phyloP scores from a whole-genome alignment of 2,113 vertebrate species.

The Nycticorax nycticorax region DNA sequence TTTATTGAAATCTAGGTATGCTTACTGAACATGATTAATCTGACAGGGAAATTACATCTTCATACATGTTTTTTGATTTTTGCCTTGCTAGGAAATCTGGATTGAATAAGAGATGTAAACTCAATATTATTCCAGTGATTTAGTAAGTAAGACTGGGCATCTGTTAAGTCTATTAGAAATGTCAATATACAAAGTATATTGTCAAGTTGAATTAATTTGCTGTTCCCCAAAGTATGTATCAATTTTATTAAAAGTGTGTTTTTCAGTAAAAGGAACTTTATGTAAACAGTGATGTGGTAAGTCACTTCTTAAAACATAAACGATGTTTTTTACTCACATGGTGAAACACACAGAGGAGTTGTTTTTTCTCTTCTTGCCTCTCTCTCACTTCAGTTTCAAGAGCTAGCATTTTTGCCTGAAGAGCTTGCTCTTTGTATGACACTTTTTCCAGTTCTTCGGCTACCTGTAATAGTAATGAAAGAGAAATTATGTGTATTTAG shows the following conservation, averaged over 20 bases:
- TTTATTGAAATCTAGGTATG: not conserved
- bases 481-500: not conserved
- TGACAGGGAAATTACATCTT: not conserved
- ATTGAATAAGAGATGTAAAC: not conserved
- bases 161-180: not conserved
- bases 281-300: not conserved
- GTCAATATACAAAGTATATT: not conserved
- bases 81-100: not conserved
- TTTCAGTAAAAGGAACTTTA: not conserved
- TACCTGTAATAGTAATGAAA: constrained; percentile 73
- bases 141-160: not conserved
- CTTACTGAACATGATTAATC: not conserved
- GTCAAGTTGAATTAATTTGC: not conserved
- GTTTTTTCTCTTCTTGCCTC: constrained; percentile 77
- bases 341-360: constrained; percentile 67
- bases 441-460: constrained; percentile 78
- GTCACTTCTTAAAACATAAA: not conserved
- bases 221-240: not conserved
- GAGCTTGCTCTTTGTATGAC: constrained; percentile 69
- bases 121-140: not conserved
- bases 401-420: constrained; percentile 79
- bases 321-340: constrained; percentile 61
- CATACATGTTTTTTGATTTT: not conserved
- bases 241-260: not conserved
- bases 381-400: constrained; percentile 82